Conservation (phyloP, 2,888 invertebrate species). For the Phortica magna region DNA sequence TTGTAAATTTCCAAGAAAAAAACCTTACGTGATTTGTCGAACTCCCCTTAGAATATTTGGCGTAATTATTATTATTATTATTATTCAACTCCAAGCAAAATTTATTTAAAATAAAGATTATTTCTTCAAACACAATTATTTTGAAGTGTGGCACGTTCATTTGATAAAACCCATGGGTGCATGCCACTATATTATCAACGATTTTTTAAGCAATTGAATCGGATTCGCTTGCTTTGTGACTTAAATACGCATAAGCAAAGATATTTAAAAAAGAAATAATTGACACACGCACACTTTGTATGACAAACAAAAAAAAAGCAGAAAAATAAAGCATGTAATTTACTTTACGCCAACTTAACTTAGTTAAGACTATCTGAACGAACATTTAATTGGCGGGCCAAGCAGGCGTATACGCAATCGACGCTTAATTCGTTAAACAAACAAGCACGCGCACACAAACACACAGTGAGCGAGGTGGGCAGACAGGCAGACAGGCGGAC, state of each 20-base stretch:
- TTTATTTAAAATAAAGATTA: too few species aligned
- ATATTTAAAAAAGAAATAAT: constrained; percentile 15
- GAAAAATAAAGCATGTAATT: constrained; percentile 27
- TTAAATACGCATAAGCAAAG: not conserved
- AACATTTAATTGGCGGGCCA: not conserved
- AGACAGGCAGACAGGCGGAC: constrained; percentile 15
- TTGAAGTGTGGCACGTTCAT: too few species aligned
- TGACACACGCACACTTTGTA: not conserved
- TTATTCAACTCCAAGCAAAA: too few species aligned
- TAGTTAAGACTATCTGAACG: not conserved
- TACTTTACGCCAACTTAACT: constrained; percentile 22
- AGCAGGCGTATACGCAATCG: constrained; percentile 19
- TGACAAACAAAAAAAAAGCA: not conserved
- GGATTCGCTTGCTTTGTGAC: not conserved
- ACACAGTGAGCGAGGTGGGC: too few species aligned
- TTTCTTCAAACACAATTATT: too few species aligned
- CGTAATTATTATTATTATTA: too few species aligned
- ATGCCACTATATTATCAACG: not conserved
- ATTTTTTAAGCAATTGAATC: not conserved
- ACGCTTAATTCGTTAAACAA: constrained; percentile 22
- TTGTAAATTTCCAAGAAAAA: too few species aligned
- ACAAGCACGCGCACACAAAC: constrained; percentile 32
- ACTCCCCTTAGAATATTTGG: too few species aligned
- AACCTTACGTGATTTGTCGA: too few species aligned
- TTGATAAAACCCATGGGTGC: too few species aligned